phyloP scores from a whole-genome alignment of 2,113 vertebrate species.

The Halcyon senegalensis region DNA sequence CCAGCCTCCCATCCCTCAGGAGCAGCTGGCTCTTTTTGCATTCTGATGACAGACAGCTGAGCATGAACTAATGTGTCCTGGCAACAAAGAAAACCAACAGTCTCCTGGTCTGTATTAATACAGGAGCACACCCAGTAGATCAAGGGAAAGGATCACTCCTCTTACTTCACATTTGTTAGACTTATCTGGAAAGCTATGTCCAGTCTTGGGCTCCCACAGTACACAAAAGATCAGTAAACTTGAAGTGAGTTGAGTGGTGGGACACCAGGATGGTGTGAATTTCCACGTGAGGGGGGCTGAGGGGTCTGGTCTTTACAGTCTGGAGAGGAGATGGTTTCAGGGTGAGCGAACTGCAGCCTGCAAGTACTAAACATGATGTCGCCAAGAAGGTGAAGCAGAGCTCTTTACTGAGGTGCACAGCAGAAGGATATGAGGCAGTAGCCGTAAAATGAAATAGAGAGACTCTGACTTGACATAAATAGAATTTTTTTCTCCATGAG shows the following conservation, averaged over 20 bases:
- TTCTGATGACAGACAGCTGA: neutral
- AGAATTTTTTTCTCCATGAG: neutral
- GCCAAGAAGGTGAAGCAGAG: neutral
- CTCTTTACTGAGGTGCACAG: neutral
- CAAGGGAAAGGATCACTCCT: neutral
- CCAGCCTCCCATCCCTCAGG: neutral
- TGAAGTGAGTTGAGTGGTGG: neutral
- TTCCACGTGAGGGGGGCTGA: neutral
- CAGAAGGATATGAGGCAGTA: neutral
- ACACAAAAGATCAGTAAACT: neutral
- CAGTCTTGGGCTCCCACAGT: too few species aligned
- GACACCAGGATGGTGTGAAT: neutral
- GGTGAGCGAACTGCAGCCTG: neutral
- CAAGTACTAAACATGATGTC: neutral
- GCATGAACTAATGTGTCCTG: neutral
- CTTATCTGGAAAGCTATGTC: neutral
- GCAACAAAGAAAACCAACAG: neutral
- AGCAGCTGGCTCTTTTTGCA: fast-evolving
- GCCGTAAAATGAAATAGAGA: neutral
- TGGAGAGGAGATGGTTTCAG: neutral
- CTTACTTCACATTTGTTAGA: neutral
- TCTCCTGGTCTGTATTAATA: neutral
- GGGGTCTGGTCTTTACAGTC: neutral
- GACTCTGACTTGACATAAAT: neutral
- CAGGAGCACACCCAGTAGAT: neutral